Base-by-base conservation (phyloP, 2,888 invertebrate species). In the Melanotus villosus region DNA sequence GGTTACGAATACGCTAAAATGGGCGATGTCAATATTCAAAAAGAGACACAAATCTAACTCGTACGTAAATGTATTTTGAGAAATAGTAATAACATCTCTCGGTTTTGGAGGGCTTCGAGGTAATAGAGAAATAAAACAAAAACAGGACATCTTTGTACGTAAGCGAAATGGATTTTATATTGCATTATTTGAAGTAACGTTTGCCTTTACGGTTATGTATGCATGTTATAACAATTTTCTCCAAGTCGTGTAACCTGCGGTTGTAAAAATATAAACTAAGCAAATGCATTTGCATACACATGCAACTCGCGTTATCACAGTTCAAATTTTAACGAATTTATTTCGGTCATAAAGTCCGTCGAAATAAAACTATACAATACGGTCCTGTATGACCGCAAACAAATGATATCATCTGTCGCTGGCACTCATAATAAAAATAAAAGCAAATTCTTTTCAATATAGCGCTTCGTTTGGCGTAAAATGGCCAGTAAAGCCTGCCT, bases 391-490 rank as follows among this genome's bases (percentile, higher is more conserved):
- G 57, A 54, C 58, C 54, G 59, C 41, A 73, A 71, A 73, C 67
- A 73, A 72, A 72, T 68, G 72, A 70, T 70, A 66, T 57, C 65
- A 66, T 70, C 70, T 68, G 68, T 58, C 59, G 57, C 47, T 69
- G 70, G 64, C 74, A 67, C 64, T 69, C 58, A 62, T 69, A 72
- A 70, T 71, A n/a, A 70, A 70, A 74, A 68, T 70, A 67, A 71
- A 71, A 71, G 58, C 65, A 69, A 67, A 67, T 72, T 60, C 63
- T 56, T 72, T 73, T 70, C 68, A 65, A 59, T 68, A 59, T 36
- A 34, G 36, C 57, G 70, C 65, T 67, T 67, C 52, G 63, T 58
- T 65, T 65, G 47, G 70, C 62, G 70, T 65, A 66, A 72, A 72
- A 74, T 71, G 65, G 67, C 63, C 70, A 58, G 65, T 62, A 70